A percentile compares a stretch with the other conserved stretches of the same genome.
Conservation (phyloP, 37 sponge, comb jelly and placozoan genomes). For the Haliclona indistincta region DNA sequence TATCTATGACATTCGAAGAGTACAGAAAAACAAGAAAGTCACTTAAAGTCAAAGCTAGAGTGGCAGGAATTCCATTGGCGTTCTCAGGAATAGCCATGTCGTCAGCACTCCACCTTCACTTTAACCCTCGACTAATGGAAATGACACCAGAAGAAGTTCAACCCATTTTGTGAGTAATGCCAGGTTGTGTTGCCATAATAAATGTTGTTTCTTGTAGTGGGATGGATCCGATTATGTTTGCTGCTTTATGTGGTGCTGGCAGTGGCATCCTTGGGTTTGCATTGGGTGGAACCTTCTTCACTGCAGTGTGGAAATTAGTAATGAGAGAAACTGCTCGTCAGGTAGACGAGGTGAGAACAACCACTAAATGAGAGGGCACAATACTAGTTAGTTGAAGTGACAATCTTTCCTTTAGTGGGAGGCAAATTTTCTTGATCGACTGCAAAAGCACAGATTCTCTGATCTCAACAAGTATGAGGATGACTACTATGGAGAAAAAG, state of each 20-base stretch:
- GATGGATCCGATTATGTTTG: conserved; percentile 86
- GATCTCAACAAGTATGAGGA: conserved; percentile 78
- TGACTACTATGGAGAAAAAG: conserved; percentile 97
- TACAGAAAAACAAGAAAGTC: conserved; percentile 75
- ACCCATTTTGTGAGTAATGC: conserved; percentile 67
- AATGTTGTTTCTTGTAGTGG: conserved; percentile 54
- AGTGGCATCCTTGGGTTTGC: conserved; percentile 63
- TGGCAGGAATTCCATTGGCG: conserved; percentile 78
- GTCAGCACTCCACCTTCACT: conserved; percentile 56
- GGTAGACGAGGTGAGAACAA: conserved; percentile 59
- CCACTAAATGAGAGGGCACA: neutral
- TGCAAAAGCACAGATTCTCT: conserved; percentile 65
- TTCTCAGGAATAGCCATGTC: conserved; percentile 48
- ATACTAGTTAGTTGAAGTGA: neutral
- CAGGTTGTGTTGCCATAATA: too few species aligned
- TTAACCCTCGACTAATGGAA: conserved; percentile 68
- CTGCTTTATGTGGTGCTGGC: conserved; percentile 65
- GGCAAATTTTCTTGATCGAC: conserved; percentile 69
- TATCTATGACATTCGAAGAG: conserved; percentile 73
- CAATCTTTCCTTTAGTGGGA: conserved; percentile 56
- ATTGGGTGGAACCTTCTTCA: conserved; percentile 63
- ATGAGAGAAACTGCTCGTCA: conserved; percentile 28
- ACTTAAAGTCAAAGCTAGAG: conserved; percentile 53
- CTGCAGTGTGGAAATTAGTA: conserved; percentile 65
- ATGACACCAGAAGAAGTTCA: conserved; percentile 74